phyloP scores from a whole-genome alignment of 2,797 vertebrate species.

The Platalea minor region DNA sequence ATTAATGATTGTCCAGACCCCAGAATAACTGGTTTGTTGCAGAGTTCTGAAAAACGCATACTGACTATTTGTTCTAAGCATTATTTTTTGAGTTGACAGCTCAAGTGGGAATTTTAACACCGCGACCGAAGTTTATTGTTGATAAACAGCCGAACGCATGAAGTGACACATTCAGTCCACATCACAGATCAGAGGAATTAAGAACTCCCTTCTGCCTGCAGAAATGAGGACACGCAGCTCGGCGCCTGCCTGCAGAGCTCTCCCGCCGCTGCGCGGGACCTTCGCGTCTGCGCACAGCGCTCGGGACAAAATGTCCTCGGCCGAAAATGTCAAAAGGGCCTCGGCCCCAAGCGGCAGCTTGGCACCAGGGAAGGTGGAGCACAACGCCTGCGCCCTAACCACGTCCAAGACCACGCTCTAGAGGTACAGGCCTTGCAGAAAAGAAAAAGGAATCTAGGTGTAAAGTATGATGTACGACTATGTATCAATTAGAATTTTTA shows the following conservation, averaged over 20 bases:
- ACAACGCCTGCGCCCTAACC: accelerated
- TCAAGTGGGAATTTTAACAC: constrained; percentile 12
- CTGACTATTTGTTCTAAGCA: not conserved
- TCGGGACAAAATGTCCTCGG: not conserved
- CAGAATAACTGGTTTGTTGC: not conserved
- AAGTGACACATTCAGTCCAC: constrained; percentile 63
- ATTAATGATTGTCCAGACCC: not conserved
- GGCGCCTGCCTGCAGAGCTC: not conserved
- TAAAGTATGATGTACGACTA: accelerated
- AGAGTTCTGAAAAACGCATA: not conserved
- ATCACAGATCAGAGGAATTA: constrained; percentile 43
- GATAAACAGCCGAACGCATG: not conserved
- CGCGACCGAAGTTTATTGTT: not conserved
- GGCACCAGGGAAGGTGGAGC: not conserved
- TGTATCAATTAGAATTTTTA: accelerated
- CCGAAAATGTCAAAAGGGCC: not conserved
- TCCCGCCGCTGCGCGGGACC: not conserved
- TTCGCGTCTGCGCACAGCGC: not conserved
- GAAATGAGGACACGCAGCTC: not conserved
- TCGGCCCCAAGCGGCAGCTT: accelerated
- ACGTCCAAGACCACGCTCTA: accelerated
- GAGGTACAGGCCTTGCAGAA: not conserved
- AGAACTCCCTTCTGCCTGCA: not conserved
- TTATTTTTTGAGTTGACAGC: constrained; percentile 2
- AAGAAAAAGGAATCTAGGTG: not conserved